Base-by-base conservation (phyloP, 1,140 invertebrate genomes). In the Anastatus disparis region DNA sequence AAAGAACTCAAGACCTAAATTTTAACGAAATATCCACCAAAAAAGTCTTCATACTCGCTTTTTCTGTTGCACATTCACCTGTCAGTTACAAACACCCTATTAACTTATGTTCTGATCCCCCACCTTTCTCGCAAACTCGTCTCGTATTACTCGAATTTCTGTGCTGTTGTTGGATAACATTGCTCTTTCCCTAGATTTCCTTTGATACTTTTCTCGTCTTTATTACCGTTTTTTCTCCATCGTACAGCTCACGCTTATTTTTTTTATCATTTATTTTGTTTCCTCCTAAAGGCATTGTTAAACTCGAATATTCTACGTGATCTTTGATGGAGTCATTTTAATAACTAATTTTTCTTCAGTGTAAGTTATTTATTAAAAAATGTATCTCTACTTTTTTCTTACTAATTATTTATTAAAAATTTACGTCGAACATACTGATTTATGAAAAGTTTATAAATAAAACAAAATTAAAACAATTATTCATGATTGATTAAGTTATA, bases 171-270 rank as follows among this genome's bases (percentile, higher is more conserved):
- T 13, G 40, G 40, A 22, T 22, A 8, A 12, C 53, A 13, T 44
- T 24, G 35, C 38, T 62, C 29, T 59, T 62, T 76, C 73, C 72
- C 13, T 13, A 12, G 22, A 24, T 48, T 77, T 69, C 68, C 72
- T 77, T 77, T 77, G 63, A 73, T 44, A 66, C 70, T 74, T 72
- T 67, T 66, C 65, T 71, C 58, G 55, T 62, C 73, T 71, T 74
- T 68, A 50, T 64, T 64, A 50, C 61, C 27, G 3, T 53, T 52
- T 58, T 64, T 59, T 44, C 24, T 40, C 50, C 10, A 0, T 24
- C 27, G 1, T 20, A n/a, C n/a, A n/a, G n/a, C n/a, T 22, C 26
- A 27, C 24, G 1, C 55, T 58, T 12, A 1, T 29, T n/a, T 44
- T n/a, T 44, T 22, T 58, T n/a, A 29, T n/a, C 20, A n/a, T n/a